Evolutionary conservation across 2,888 invertebrate species (phyloP).

Genomic region (Drosophila emarginata): DNA sequence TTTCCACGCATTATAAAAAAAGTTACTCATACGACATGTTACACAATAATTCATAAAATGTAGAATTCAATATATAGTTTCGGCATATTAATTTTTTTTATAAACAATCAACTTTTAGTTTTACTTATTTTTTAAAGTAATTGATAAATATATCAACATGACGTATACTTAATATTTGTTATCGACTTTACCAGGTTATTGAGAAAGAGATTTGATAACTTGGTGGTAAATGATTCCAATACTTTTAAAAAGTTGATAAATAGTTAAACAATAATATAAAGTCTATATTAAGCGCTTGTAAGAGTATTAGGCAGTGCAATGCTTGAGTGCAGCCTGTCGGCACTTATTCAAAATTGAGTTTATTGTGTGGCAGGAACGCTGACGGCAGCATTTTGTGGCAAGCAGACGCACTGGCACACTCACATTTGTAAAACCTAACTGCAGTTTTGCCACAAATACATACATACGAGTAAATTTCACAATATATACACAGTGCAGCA

Average conservation of each 20-base stretch:
- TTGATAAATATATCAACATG: too few species aligned
- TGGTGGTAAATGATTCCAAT: too few species aligned
- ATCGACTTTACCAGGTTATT: too few species aligned
- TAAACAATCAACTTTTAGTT: too few species aligned
- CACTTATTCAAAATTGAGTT: slow-evolving; percentile 56
- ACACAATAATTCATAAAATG: too few species aligned
- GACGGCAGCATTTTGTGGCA: slow-evolving; percentile 60
- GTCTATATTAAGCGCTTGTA: not conserved
- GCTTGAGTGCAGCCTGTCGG: not conserved
- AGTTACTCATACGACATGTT: too few species aligned
- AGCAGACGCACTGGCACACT: slow-evolving; percentile 37
- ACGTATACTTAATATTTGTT: too few species aligned
- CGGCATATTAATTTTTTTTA: too few species aligned
- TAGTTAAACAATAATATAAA: not conserved
- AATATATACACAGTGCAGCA: not conserved
- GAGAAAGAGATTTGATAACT: too few species aligned
- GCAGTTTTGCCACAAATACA: slow-evolving; percentile 20
- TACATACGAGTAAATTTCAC: not conserved
- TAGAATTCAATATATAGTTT: too few species aligned
- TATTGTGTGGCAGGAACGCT: slow-evolving; percentile 58
- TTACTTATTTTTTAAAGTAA: too few species aligned
- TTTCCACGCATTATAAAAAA: too few species aligned
- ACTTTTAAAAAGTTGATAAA: not conserved
- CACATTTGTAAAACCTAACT: slow-evolving; percentile 31
- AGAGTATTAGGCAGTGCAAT: slow-evolving; percentile 6